A percentile compares a stretch with the other conserved stretches of the same genome.
These are phyloP conservation scores for Odobenus rosmarus DNA, from an alignment of 2,113 vertebrate genomes.

Conservation along the genomic window DNA sequence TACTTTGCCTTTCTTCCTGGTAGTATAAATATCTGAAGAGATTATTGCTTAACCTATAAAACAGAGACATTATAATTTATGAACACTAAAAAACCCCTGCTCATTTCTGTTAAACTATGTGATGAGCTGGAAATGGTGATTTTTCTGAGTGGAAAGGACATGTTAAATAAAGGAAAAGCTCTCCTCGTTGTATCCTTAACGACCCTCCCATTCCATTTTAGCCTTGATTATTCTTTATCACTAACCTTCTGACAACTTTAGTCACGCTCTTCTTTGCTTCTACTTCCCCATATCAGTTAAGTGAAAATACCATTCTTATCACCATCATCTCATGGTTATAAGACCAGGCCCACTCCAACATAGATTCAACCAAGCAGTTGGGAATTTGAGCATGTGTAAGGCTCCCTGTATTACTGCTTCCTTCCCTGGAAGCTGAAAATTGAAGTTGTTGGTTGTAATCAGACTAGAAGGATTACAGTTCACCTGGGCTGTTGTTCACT, in stretches of 20 bases:
- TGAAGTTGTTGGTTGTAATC: background rate
- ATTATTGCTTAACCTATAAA: constrained; percentile 80
- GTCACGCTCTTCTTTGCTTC: background rate
- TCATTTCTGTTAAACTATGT: constrained; percentile 74
- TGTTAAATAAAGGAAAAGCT: constrained; percentile 64
- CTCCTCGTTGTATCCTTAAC: constrained; percentile 51
- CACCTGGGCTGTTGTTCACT: constrained; percentile 17
- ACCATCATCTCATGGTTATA: background rate
- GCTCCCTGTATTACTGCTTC: too few species aligned
- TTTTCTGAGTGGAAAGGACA: constrained; percentile 76
- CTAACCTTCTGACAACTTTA: background rate
- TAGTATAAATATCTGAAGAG: constrained; percentile 81
- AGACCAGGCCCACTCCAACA: background rate
- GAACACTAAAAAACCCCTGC: constrained; percentile 68
- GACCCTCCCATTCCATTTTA: background rate
- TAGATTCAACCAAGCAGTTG: background rate
- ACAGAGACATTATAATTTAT: constrained; percentile 82
- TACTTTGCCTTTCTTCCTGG: constrained; percentile 51
- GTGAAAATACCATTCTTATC: background rate
- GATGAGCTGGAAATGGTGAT: constrained; percentile 74
- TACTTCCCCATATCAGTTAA: background rate
- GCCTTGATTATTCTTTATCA: background rate
- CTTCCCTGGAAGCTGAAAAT: background rate
- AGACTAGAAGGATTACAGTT: background rate
- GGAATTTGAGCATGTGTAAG: background rate